phyloP scores from a whole-genome alignment of 2,797 vertebrate genomes.

The Morelia viridis region DNA sequence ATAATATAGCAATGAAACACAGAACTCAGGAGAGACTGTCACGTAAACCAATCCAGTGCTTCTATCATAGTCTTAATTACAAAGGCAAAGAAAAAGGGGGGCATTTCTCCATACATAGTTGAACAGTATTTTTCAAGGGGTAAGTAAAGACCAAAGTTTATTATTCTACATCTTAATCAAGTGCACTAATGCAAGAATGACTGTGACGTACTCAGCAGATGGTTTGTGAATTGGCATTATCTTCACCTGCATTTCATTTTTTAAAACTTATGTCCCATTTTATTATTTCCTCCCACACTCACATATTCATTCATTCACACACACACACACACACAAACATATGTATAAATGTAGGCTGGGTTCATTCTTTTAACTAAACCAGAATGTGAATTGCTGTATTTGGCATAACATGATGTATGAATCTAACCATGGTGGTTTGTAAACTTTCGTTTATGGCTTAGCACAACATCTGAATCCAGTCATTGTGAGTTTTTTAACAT shows the following conservation, averaged over 20 bases:
- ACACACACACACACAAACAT: too few species aligned
- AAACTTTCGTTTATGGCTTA: neutral
- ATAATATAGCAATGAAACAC: neutral
- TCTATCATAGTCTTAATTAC: neutral
- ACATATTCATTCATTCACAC: too few species aligned
- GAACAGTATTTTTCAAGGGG: neutral
- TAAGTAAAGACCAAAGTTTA: neutral
- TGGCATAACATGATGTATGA: neutral
- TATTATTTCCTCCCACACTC: neutral
- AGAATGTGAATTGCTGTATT: neutral
- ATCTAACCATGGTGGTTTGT: neutral
- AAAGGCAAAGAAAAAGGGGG: neutral
- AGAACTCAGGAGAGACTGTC: neutral
- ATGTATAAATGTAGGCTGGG: neutral
- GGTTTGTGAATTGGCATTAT: too few species aligned
- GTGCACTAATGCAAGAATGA: too few species aligned
- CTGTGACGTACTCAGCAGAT: too few species aligned
- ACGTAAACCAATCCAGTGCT: neutral
- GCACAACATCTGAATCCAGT: neutral
- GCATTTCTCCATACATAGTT: slow-evolving; percentile 4
- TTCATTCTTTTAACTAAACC: neutral
- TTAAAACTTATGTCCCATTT: neutral
- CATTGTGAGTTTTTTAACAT: neutral
- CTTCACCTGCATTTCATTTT: neutral
- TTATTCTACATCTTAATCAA: too few species aligned